phyloP scores from a whole-genome alignment of 2,888 invertebrate species.

The Sinotaia quadrata region DNA sequence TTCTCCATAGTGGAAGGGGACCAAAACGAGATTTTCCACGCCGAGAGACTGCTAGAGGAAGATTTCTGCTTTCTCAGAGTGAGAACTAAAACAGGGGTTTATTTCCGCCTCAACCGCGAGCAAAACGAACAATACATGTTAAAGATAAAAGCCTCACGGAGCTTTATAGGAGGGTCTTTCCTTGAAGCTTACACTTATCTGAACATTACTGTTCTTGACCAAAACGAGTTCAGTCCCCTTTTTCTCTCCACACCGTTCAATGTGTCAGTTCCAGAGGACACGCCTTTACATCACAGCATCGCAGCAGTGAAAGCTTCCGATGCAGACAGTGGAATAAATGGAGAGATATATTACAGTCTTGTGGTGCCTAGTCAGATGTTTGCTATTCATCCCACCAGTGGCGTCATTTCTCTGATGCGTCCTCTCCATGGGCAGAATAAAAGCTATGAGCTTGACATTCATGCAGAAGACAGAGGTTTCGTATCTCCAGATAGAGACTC shows the following conservation, averaged over 20 bases:
- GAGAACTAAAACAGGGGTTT: slow-evolving; percentile 88
- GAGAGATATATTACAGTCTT: slow-evolving; percentile 97
- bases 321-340: slow-evolving; percentile 95
- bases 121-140: slow-evolving; percentile 87
- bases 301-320: slow-evolving; percentile 86
- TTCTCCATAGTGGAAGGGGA: slow-evolving; percentile 92
- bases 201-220: slow-evolving; percentile 72
- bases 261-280: slow-evolving; percentile 89
- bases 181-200: slow-evolving; percentile 73
- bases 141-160: slow-evolving; percentile 80
- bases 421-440: slow-evolving; percentile 81
- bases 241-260: slow-evolving; percentile 93
- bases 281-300: slow-evolving; percentile 86
- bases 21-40: slow-evolving; percentile 90
- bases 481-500: slow-evolving; percentile 31
- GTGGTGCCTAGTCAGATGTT: slow-evolving; percentile 81
- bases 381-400: slow-evolving; percentile 93
- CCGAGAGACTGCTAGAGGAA: slow-evolving; percentile 89
- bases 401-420: slow-evolving; percentile 87
- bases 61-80: slow-evolving; percentile 95
- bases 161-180: slow-evolving; percentile 73
- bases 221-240: slow-evolving; percentile 88
- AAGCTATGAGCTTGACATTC: slow-evolving; percentile 83
- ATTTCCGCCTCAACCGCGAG: slow-evolving; percentile 93
- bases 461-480: slow-evolving; percentile 89